Conservation (phyloP, 2,888 invertebrate species). For the Tinea trinotella region DNA sequence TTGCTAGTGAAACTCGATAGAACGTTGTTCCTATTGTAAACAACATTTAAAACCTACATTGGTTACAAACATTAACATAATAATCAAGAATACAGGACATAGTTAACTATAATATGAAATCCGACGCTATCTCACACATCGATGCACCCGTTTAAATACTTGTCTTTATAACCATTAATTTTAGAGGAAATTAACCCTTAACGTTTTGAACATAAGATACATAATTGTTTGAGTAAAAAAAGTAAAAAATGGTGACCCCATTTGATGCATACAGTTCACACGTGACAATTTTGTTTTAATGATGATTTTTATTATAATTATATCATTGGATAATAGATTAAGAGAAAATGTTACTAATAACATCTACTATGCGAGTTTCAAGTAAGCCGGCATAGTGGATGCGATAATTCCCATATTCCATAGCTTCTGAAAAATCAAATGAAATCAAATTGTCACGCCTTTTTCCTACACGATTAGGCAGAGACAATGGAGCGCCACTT, state of each 20-base stretch:
- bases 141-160: conserved; percentile 12
- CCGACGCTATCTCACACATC: conserved; percentile 11
- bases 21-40: too few relatives aligned
- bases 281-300: neutral
- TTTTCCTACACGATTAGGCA: too few relatives aligned
- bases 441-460: too few relatives aligned
- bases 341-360: neutral
- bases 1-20: too few relatives aligned
- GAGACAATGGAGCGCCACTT: too few relatives aligned
- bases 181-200: neutral
- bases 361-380: too few relatives aligned
- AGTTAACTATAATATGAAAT: conserved; percentile 9
- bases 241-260: neutral
- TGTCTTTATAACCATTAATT: neutral
- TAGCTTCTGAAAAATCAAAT: too few relatives aligned
- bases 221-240: neutral
- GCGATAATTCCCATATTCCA: too few relatives aligned
- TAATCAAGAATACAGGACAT: neutral
- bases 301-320: neutral
- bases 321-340: neutral
- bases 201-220: neutral
- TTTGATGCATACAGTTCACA: neutral
- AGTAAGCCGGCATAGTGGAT: too few relatives aligned
- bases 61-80: too few relatives aligned
- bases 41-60: too few relatives aligned